A percentile compares a stretch with the other conserved stretches of the same genome.
Conservation (phyloP, 2,113 vertebrate species). For the Sphyrna mokarran region DNA sequence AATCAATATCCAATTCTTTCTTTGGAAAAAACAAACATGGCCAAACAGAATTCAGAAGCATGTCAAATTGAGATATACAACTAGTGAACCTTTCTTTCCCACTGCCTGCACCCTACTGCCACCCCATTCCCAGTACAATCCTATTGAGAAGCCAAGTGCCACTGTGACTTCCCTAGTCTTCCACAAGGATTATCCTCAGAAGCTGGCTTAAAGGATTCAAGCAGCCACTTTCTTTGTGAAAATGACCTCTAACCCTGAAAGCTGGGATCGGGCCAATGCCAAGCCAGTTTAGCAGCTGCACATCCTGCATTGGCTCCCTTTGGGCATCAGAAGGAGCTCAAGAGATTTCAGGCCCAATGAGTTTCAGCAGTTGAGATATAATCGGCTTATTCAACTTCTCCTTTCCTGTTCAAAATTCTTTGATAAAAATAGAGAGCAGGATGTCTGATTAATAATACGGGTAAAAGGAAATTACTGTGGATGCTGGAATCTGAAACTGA, state of each 20-base stretch:
- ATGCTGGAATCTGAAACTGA: too few relatives aligned
- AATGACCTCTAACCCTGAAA: not conserved
- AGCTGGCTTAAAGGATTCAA: not conserved
- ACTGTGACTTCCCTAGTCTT: not conserved
- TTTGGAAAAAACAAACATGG: not conserved
- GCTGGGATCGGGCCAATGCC: not conserved
- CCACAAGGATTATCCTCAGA: not conserved
- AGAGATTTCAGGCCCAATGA: not conserved
- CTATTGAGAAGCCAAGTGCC: not conserved
- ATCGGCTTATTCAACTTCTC: not conserved
- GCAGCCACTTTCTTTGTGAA: not conserved
- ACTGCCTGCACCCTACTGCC: not conserved
- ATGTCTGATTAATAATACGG: not conserved
- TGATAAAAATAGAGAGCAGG: not conserved
- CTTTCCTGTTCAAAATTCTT: not conserved
- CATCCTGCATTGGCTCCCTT: not conserved
- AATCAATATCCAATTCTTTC: not conserved
- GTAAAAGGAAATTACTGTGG: too few relatives aligned
- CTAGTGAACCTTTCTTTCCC: not conserved
- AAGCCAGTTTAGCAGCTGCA: not conserved
- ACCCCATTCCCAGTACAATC: not conserved
- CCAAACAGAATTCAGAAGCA: not conserved
- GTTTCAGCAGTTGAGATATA: not conserved
- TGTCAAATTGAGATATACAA: not conserved
- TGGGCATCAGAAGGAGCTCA: not conserved